Base-by-base conservation (phyloP, 2,797 vertebrate species). In the Falco peregrinus region DNA sequence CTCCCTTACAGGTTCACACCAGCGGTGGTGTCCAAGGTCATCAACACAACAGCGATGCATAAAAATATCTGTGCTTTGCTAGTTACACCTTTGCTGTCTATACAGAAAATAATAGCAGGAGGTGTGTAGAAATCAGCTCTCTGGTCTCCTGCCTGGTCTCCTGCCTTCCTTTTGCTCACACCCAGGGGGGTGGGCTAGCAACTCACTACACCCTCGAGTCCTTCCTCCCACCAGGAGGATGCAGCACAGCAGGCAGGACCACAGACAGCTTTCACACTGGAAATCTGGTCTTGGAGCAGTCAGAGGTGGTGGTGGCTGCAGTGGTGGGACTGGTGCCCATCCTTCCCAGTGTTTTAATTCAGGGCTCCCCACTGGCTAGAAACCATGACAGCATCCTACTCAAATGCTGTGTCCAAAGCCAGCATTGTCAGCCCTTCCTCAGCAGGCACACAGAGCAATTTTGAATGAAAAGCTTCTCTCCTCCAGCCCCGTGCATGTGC, bases 401-500 rank as follows among this genome's bases (percentile, higher is more conserved):
- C 51, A 33, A 65, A 29, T 5, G 11, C 50, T 11, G 29, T 5
- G 14, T 29, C 54, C 33, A 16, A 63, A 77, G 63, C n/a, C 31
- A 70, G 19, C 1, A 4, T 10, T 35, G 45, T 19, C 68, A 74
- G 47, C 29, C 41, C 26, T n/a, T 61, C 41, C 35, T 37, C 31
- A 37, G 41, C 31, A 37, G 54, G 18, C 5, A 48, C 47, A 35
- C 13, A 10, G 31, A 54, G 37, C 26, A 7, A 20, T 33, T 43
- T 22, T 61, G 56, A 68, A 33, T 3, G 1, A 74, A 69, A 80
- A 75, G 31, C 22, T 13, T 25, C 69, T 68, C 18, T 68, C 18
- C 19, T 6, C 4, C 31, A 61, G 31, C 21, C 12, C 26, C 0
- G 0, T 22, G 35, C 18, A 43, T 4, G 10, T 9, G 57, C 47